Base-by-base conservation (phyloP, 2,113 vertebrate species). In the Amphilophus citrinellus region DNA sequence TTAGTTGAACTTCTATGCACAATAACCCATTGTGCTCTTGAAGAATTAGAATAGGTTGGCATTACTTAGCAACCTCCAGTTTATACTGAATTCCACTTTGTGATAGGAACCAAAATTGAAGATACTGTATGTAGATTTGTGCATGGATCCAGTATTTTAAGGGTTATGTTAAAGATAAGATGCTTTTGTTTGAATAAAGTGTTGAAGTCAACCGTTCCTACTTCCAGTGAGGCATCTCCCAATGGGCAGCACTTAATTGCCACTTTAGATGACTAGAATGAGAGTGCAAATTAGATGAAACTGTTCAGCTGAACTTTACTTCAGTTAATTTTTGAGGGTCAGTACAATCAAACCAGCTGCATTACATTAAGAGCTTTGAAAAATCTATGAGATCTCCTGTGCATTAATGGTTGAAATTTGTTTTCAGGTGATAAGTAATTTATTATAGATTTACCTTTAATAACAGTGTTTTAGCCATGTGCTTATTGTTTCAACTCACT, bases 401-500 rank as follows among this genome's bases (percentile, higher is more conserved):
- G 76, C 24, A 3, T 47, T 58, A 35, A 5, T 0, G 13, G 62
- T 80, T 35, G 1, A 57, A 63, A 50, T 59, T 30, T 39, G 18
- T 80, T 84, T 80, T 63, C 75, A 76, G 78, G 78, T 76, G 57
- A 82, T 89, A 61, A 83, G 73, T 66, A 83, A 90, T 87, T 57
- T 76, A 53, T 90, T 82, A 90, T 89, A 61, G 76, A 84, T 83
- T 79, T 30, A 44, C 58, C 86, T 88, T 87, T 85, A 90, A 81
- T 82, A 86, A 81, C 60, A 18, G 22, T 10, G 2, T 17, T 61
- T 32, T 58, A 15, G 18, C 39, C 18, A 3, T 7, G 80, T 63
- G 83, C 59, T 9, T 75, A 44, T 61, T 78, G 35, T 87, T 62
- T 78, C n/a, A 10, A 30, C 65, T 84, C 75, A 53, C 79, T 83